Evolutionary conservation across 2,113 vertebrate genomes (phyloP), one percentile per base, ranked within the genome.

Genomic region (Grammomys dolichurus): DNA sequence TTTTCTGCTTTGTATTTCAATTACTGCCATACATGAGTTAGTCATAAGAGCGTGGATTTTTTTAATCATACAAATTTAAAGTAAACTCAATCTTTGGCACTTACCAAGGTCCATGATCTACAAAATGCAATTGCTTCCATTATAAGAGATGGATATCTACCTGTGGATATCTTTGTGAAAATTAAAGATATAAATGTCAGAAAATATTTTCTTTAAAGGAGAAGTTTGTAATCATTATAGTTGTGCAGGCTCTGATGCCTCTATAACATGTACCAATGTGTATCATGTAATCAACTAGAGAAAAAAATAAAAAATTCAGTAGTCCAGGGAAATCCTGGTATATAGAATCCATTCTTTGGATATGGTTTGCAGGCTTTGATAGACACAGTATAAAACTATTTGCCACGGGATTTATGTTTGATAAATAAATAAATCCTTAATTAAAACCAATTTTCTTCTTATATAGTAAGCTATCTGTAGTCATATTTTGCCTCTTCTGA

Each of bases 1-100:
- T 97, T 90, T 93, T n/a, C 22, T 94, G n/a, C 7, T 36, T 87
- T 90, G 58, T 80, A 95, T 91, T 95, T 91, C 91, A 40, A 36
- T 28, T 60, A 65, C 58, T 87, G 77, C 10, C 58, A 14, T 87
- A 69, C 7, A 89, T n/a, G 31, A 87, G 46, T 67, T 72, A 51
- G 43, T 17, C n/a, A 63, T 65, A 87, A 92, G n/a, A 92, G 69
- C 20, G 82, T 11, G 46, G 22, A 80, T 19, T 73, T 54, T 75
- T 82, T 76, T 85, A 94, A 73, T 81, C 20, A 87, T 56, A 76
- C 7, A 85, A 24, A 93, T 82, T 31, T 78, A 95, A n/a, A 96
- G 70, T 85, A 95, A 96, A 96, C 26, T 7, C 67, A 95, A 80
- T 33, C 4, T 86, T 90, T 93, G 26, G 6, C 22, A 75, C 17